phyloP scores from a whole-genome alignment of 1,140 invertebrate genomes.

The Nylanderia fulva region DNA sequence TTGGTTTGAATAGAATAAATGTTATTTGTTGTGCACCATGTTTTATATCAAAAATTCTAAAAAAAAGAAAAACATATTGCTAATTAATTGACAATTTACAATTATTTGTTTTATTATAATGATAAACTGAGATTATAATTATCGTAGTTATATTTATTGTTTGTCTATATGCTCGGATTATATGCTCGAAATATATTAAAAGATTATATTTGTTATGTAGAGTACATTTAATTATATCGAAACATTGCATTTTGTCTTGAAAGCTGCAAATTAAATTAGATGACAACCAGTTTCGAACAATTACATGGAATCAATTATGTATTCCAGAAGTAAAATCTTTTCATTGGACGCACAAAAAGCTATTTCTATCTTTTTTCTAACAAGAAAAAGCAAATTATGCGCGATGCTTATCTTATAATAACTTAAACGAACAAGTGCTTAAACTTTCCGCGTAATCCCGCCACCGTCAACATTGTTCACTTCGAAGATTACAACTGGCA shows the following conservation, averaged over 20 bases:
- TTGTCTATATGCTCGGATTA: background rate
- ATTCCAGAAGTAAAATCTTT: background rate
- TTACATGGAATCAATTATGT: background rate
- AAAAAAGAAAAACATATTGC: background rate
- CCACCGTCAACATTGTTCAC: slow-evolving; percentile 49
- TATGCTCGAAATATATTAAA: background rate
- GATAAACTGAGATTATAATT: background rate
- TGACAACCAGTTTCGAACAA: background rate
- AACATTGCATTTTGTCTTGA: background rate
- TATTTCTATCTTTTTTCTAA: background rate
- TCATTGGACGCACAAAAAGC: background rate
- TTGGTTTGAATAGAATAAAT: no score
- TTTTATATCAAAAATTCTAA: background rate
- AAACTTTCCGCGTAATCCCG: slow-evolving; percentile 68
- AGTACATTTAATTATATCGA: background rate
- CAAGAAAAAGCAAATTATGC: slow-evolving; percentile 27
- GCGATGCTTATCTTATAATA: slow-evolving; percentile 61
- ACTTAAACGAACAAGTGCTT: slow-evolving; percentile 71
- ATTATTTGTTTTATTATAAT: background rate
- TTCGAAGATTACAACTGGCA: slow-evolving; percentile 56
- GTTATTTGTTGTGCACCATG: background rate
- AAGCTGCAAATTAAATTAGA: background rate
- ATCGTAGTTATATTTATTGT: background rate
- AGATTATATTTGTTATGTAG: background rate
- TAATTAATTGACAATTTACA: slow-evolving; percentile 8